Conservation (phyloP, 2,888 invertebrate species). For the Arrhopalites spinosus region DNA sequence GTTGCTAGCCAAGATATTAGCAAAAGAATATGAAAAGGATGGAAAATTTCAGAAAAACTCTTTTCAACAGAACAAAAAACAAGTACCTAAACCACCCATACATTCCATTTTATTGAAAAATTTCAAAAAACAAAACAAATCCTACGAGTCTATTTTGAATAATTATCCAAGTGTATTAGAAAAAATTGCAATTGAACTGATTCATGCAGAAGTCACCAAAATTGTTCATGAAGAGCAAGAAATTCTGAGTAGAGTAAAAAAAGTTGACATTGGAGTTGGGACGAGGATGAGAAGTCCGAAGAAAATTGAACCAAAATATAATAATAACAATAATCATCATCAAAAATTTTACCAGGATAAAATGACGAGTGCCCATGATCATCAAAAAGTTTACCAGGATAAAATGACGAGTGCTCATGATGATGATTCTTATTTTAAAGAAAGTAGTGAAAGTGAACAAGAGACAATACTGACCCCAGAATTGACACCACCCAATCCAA, state of each 20-base stretch:
- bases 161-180: constrained; percentile 7
- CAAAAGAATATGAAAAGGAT: constrained; percentile 25
- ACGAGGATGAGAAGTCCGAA: background rate
- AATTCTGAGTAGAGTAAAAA: background rate
- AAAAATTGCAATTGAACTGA: constrained; percentile 23
- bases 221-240: constrained; percentile 25
- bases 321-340: background rate
- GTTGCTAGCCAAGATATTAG: constrained; percentile 19
- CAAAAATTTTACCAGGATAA: background rate
- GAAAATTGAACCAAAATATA: background rate
- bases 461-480: background rate
- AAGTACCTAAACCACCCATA: background rate
- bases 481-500: background rate
- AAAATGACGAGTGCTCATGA: background rate
- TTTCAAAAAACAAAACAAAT: constrained; percentile 1
- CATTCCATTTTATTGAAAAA: background rate
- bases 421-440: background rate
- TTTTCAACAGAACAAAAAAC: background rate
- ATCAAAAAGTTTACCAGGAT: background rate
- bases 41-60: constrained; percentile 13
- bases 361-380: background rate
- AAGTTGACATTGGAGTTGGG: background rate
- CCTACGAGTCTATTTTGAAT: background rate
- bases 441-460: background rate
- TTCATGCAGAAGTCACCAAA: constrained; percentile 24